A percentile compares a stretch with the other conserved stretches of the same genome.
Conservation (phyloP, 2,797 vertebrate species). For the Saxicola maurus region DNA sequence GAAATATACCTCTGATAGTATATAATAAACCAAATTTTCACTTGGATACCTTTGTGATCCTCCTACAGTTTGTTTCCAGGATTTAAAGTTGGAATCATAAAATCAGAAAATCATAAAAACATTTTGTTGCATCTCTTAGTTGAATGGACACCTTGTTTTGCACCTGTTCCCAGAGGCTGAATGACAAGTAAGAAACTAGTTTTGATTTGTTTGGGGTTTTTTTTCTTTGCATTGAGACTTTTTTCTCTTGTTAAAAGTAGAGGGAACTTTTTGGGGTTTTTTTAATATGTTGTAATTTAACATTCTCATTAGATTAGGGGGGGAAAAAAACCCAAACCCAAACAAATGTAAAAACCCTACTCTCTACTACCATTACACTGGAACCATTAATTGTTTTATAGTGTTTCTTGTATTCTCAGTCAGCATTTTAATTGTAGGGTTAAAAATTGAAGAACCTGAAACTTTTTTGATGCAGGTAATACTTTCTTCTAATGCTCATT, state of each 20-base stretch:
- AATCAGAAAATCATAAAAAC: neutral
- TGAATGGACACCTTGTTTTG: too few species aligned
- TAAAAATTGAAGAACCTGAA: neutral
- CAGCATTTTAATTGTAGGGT: accelerated
- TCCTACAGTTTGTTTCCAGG: neutral
- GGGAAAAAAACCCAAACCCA: too few species aligned
- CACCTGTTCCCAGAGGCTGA: neutral
- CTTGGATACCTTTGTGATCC: neutral
- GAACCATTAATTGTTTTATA: too few species aligned
- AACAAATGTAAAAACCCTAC: too few species aligned
- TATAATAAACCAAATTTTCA: neutral
- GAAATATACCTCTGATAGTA: neutral
- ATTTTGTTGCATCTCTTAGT: neutral
- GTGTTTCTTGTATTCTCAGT: too few species aligned
- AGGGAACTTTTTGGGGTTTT: neutral
- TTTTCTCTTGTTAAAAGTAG: neutral
- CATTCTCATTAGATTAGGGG: too few species aligned
- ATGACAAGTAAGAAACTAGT: neutral
- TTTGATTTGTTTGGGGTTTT: neutral
- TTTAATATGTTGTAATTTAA: neutral
- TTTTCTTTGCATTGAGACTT: accelerated
- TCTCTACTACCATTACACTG: too few species aligned
- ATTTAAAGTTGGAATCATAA: neutral
- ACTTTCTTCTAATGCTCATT: neutral
- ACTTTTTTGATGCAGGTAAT: neutral